Conservation (phyloP, 2,797 vertebrate genomes). For the Discoglossus pictus region DNA sequence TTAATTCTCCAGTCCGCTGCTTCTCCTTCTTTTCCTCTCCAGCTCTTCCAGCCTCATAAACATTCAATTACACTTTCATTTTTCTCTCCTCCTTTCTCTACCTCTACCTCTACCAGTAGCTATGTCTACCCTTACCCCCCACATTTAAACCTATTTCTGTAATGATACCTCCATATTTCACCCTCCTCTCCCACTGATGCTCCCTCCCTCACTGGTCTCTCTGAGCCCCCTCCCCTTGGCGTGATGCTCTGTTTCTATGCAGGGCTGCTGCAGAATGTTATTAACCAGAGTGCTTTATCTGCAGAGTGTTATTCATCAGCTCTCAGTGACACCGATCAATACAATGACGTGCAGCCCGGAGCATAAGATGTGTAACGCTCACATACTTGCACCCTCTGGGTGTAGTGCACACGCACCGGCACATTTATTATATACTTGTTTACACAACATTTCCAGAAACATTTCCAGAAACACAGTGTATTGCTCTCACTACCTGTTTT, state of each 20-base stretch:
- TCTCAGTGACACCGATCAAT: slow-evolving; percentile 25
- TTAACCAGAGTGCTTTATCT: slow-evolving; percentile 27
- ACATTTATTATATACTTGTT: background rate
- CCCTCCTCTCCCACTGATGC: background rate
- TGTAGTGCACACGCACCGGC: background rate
- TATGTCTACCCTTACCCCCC: too few relatives aligned
- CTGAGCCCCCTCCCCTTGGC: background rate
- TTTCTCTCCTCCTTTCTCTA: too few relatives aligned
- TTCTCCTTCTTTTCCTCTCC: background rate
- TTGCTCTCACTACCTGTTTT: too few relatives aligned
- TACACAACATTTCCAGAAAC: too few relatives aligned
- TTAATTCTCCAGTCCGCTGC: background rate
- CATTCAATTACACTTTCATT: too few relatives aligned
- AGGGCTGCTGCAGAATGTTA: background rate
- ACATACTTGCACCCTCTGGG: background rate
- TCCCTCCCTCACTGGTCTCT: background rate
- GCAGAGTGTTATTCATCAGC: slow-evolving; percentile 39
- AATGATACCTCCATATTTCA: background rate
- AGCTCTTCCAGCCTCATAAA: too few relatives aligned
- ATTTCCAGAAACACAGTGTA: too few relatives aligned
- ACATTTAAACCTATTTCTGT: too few relatives aligned
- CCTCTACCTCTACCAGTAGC: too few relatives aligned
- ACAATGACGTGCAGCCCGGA: background rate
- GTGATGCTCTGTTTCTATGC: slow-evolving; percentile 3
- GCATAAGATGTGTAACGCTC: slow-evolving; percentile 19